Evolutionary conservation across 37 sponge, comb jelly and placozoan genomes (phyloP), one percentile per base, ranked within the genome.

Genomic region (Petrosia ficiformis): DNA sequence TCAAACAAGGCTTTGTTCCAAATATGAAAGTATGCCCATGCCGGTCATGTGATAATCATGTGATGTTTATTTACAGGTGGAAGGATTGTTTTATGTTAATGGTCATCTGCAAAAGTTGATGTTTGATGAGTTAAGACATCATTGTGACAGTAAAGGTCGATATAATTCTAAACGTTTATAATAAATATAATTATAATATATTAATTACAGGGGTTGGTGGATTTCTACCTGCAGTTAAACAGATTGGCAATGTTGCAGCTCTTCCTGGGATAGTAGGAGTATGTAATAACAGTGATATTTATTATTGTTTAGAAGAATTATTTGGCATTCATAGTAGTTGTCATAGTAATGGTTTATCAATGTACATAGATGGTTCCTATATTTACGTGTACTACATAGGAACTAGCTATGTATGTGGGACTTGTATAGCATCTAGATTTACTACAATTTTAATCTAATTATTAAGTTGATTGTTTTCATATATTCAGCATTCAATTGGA

Each of bases 1-100:
- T 98, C 48, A 98, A 98, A 84, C 90, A 95, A 72, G 99, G 94
- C 2, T 98, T 98, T 65, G 96, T 95, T 0, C 95, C 99, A 16
- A 98, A 98, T 72, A 98, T 98, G 99, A 83, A 84, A 60, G 97
- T 96, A 69, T 82, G 75, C 25, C 31, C 32, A 41, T 1, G 14
- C 4, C 31, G 29, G 57, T 31, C 41, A 44, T 25, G 29, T 38
- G 8, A 39, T 26, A 26, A 37, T 38, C 42, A 32, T 32, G 36
- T 4, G 29, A 69, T 42, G 58, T 19, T 0, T 65, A 36, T 30
- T 36, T 76, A 30, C 54, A 94, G 95, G 98, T 97, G 2, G 99
- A 97, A 75, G 99, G 99, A 2, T 48, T 83, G n/a, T 97, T 97
- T 83, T 97, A 89, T 80, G 95, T 88, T 21, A 94, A 94, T 44